Evolutionary conservation across 2,113 vertebrate species (phyloP), one percentile per base, ranked within the genome.

Genomic region (Willisornis vidua): DNA sequence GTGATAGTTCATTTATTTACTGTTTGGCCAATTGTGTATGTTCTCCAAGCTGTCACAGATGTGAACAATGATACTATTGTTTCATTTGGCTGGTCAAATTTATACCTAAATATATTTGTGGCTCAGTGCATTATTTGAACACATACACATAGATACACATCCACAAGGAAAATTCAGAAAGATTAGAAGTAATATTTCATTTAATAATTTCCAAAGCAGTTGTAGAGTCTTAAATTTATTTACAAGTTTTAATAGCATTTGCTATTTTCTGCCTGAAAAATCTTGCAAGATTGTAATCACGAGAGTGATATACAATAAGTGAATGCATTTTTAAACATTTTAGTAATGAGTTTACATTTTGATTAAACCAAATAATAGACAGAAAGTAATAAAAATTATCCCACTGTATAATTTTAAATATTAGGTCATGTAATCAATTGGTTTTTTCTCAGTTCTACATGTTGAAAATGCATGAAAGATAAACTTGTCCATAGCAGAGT

Each of bases 61-160:
- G 0, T n/a, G 17, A 72, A 68, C 3, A 85, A 48, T 5, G 2
- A n/a, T 17, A 15, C 1, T 58, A 19, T 25, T 3, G 29, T 18
- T 67, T 90, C 2, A 26, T 41, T 14, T 33, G 15, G 0, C 20
- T 70, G 25, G 4, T 9, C 18, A 8, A 70, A 33, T 87, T 72
- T 61, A 45, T 73, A 13, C 2, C 8, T 68, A 33, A 17, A 22
- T 13, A 14, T 39, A 29, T 68, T 62, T 54, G 33, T 71, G 15
- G 10, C 7, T 80, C 33, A 17, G 14, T n/a, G 19, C 20, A 43
- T 70, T 39, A 37, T 29, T 29, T 46, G 20, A 72, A 63, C 13
- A 31, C 18, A 19, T 25, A 48, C 81, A 31, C 2, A 65, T 5
- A 48, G 7, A 76, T 48, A 33, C 3, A 14, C 6, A 22, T 41